Evolutionary conservation across 2,113 vertebrate species (phyloP), one percentile per base, ranked within the genome.

Genomic region (Calidris pugnax): DNA sequence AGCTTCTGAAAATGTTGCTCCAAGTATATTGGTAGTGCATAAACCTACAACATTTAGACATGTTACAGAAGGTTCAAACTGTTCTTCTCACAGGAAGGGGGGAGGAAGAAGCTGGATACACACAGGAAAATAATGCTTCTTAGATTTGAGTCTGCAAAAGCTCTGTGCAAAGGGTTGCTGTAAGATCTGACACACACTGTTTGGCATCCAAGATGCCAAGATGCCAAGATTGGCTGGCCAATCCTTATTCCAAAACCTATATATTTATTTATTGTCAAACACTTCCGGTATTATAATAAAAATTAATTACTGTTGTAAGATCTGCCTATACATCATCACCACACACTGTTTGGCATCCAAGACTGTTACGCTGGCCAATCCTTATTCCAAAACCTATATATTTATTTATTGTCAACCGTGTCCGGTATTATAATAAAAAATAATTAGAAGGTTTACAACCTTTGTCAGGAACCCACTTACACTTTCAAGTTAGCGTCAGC

Each of bases 381-480:
- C 8, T 55, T 30, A 45, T 39, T 11, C 18, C 30, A 14, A 85
- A 87, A 6, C 7, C 2, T 2, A 4, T 21, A 6, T 23, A 18
- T 35, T 76, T 89, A 51, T 80, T 84, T 51, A 10, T 27, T 73
- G 8, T 11, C 6, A 56, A 8, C 32, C 4, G 10, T 17, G 69
- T 22, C 8, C 0, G 0, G 4, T 37, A 55, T 41, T 71, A 50
- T 15, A 32, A 75, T 4, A 17, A 9, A 63, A 59, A 19, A 7
- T 9, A 22, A 39, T 23, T 10, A 16, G 15, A 66, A 48, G 4
- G 3, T 16, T 72, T 89, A 55, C n/a, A 43, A 4, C 7, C 10
- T 66, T 56, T 2, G 2, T 26, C 55, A 51, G 4, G 14, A 83
- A 18, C 10, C 27, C 15, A 4, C 53, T 84, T 56, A 56, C 30